Conservation (phyloP, 2,113 vertebrate genomes). For the Apistogramma diplotaenia region DNA sequence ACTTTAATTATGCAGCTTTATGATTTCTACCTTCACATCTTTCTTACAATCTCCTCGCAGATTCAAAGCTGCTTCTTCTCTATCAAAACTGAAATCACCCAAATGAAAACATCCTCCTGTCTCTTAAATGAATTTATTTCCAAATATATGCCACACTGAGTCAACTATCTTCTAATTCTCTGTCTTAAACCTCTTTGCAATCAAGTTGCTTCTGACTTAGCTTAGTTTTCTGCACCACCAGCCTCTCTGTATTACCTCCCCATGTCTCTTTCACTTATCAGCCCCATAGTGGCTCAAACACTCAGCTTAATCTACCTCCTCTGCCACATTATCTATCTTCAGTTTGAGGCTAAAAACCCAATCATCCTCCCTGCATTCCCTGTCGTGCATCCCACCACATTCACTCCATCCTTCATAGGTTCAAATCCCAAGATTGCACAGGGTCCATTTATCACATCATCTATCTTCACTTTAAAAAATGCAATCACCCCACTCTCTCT, state of each 20-base stretch:
- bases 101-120: not conserved
- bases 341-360: conserved; percentile 7
- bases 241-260: not conserved
- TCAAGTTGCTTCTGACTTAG: not conserved
- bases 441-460: conserved; percentile 33
- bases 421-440: conserved; percentile 40
- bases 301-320: conserved; percentile 1
- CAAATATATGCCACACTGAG: accelerated
- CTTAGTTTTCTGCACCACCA: too few species aligned
- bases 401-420: conserved; percentile 8
- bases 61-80: not conserved
- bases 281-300: not conserved
- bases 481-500: not conserved
- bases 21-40: too few species aligned
- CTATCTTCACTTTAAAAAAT: conserved; percentile 24
- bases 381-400: not conserved
- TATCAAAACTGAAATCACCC: not conserved
- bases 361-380: conserved; percentile 21
- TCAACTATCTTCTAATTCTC: not conserved
- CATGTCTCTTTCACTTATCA: not conserved
- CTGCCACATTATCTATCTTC: conserved; percentile 14
- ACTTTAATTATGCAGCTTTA: not conserved
- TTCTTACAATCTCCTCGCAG: not conserved
- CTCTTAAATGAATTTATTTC: not conserved
- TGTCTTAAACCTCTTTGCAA: not conserved